Conservation (phyloP, 2,888 invertebrate genomes). For the Amblyteles armatorius region DNA sequence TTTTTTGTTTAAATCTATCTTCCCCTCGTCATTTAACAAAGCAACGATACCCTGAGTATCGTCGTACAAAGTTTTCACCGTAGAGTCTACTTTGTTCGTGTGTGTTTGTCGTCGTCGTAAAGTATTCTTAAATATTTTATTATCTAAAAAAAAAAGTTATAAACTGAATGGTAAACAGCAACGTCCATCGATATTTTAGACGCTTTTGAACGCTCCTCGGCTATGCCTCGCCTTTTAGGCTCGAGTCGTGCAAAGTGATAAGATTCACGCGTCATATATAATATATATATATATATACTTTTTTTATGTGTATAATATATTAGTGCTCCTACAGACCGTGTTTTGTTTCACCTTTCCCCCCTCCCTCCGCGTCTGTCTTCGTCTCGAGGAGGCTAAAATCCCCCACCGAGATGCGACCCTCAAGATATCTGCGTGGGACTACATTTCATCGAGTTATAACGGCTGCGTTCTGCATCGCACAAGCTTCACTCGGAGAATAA, state of each 20-base stretch:
- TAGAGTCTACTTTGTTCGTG: conserved; percentile 30
- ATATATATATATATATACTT: conserved; percentile 6
- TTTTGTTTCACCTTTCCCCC: conserved; percentile 16
- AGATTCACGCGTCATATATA: conserved; percentile 38
- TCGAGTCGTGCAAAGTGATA: conserved; percentile 26
- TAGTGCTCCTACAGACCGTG: conserved; percentile 74
- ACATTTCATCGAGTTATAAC: too few relatives aligned
- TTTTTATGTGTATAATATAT: conserved; percentile 66
- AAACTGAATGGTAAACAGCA: conserved; percentile 39
- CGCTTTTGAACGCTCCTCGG: conserved; percentile 32
- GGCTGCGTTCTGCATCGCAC: too few relatives aligned
- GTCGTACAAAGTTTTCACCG: conserved; percentile 32
- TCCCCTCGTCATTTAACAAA: neutral
- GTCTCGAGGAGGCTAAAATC: neutral
- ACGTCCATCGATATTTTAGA: conserved; percentile 40
- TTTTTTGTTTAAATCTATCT: conserved; percentile 5
- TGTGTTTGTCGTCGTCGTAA: neutral
- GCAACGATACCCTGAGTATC: conserved; percentile 10
- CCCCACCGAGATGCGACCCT: neutral
- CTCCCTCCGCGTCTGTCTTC: conserved; percentile 4
- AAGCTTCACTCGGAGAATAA: neutral
- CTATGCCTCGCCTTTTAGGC: conserved; percentile 28
- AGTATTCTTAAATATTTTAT: conserved; percentile 5
- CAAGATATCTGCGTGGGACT: too few relatives aligned
- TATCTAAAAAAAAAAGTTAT: neutral